Conservation (phyloP, 2,888 invertebrate species). For the Nomada ferruginata region DNA sequence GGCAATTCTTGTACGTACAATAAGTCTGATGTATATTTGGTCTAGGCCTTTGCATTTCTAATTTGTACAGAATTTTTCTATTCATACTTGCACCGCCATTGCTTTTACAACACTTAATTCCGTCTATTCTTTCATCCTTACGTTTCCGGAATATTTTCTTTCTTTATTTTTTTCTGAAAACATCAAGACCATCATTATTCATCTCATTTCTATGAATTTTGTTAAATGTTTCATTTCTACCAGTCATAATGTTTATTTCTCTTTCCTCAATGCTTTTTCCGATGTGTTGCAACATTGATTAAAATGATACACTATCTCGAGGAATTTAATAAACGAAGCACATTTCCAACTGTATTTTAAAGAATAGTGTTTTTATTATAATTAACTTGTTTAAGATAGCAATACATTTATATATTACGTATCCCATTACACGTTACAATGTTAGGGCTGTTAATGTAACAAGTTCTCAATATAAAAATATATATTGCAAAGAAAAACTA, state of each 20-base stretch:
- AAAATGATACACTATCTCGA: neutral
- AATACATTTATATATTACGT: neutral
- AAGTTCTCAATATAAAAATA: neutral
- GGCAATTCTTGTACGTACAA: neutral
- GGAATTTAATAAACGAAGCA: constrained; percentile 9
- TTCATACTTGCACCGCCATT: too few species aligned
- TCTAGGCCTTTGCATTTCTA: too few species aligned
- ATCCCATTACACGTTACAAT: neutral
- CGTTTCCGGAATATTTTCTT: too few species aligned
- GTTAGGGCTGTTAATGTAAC: neutral
- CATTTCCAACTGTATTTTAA: neutral
- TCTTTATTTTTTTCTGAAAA: too few species aligned
- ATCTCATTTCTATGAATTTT: too few species aligned
- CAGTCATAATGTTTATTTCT: too few species aligned
- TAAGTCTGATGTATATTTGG: neutral
- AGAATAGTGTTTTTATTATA: constrained; percentile 1
- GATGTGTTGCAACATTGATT: neutral
- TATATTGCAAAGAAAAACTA: neutral
- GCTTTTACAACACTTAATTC: too few species aligned
- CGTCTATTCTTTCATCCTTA: too few species aligned
- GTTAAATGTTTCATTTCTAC: too few species aligned
- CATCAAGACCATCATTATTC: too few species aligned
- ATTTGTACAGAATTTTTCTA: too few species aligned
- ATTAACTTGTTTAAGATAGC: neutral
- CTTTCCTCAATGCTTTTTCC: too few species aligned